phyloP scores from a whole-genome alignment of 2,888 invertebrate species.

The Iphiclides podalirius region DNA sequence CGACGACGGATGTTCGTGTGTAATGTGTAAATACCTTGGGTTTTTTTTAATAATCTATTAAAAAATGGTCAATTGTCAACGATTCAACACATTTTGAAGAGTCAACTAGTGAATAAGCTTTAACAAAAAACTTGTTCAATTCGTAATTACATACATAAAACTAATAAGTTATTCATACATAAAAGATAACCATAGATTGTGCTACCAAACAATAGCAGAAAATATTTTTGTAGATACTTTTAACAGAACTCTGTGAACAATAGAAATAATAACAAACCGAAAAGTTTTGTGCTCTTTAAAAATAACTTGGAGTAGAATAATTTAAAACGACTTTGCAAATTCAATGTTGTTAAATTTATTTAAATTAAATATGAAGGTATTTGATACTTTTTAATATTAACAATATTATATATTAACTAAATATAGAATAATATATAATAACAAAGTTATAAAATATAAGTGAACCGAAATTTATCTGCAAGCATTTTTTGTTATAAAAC shows the following conservation, averaged over 20 bases:
- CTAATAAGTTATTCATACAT: not conserved
- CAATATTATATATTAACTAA: too few relatives aligned
- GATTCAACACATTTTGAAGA: conserved; percentile 4
- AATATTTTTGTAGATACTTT: conserved; percentile 6
- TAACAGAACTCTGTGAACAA: conserved; percentile 7
- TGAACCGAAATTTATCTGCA: too few relatives aligned
- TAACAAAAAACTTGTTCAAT: not conserved
- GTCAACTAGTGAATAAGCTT: not conserved
- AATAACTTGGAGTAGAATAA: conserved; percentile 2
- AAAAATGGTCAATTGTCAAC: too few relatives aligned
- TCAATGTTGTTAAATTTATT: too few relatives aligned
- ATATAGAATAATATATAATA: too few relatives aligned
- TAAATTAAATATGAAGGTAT: too few relatives aligned
- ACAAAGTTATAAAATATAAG: too few relatives aligned
- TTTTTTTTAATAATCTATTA: not conserved
- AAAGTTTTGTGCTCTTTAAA: conserved; percentile 1
- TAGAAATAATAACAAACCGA: conserved; percentile 2
- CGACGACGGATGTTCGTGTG: too few relatives aligned
- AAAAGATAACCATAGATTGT: not conserved
- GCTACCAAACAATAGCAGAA: conserved; percentile 2
- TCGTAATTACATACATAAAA: not conserved
- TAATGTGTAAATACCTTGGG: not conserved
- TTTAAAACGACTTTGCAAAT: not conserved
- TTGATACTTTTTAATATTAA: too few relatives aligned
- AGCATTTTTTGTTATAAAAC: too few relatives aligned